Evolutionary conservation across 2,888 invertebrate genomes (phyloP).

Genomic region (Drosophila maculinotata): DNA sequence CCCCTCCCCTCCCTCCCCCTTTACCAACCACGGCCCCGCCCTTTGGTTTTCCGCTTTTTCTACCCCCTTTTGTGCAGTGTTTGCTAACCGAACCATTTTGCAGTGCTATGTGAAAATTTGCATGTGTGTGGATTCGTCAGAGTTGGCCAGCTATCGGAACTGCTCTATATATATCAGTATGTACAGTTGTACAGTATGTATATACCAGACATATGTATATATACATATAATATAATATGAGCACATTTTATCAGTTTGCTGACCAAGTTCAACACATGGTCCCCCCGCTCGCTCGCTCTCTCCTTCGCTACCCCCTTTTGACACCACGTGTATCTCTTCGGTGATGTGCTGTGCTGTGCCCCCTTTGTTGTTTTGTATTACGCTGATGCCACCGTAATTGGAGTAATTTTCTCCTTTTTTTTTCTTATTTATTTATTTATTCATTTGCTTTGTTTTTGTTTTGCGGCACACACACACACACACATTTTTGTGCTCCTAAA

Average conservation of each 20-base stretch:
- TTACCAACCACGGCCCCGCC: not conserved
- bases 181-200: not conserved
- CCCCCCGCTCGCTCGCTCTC: not conserved
- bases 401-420: constrained; percentile 25
- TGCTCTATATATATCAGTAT: constrained; percentile 2
- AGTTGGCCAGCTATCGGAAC: constrained; percentile 15
- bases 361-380: constrained; percentile 20
- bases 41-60: not conserved
- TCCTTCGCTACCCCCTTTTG: not conserved
- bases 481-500: constrained; percentile 13
- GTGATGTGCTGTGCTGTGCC: not conserved
- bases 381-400: constrained; percentile 48
- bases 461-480: no score
- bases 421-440: constrained; percentile 9
- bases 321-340: constrained; percentile 1
- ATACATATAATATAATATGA: not conserved
- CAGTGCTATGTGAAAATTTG: constrained; percentile 66
- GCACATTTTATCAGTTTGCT: constrained; percentile 29
- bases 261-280: constrained; percentile 44
- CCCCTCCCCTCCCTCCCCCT: no score
- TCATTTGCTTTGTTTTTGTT: not conserved
- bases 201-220: not conserved
- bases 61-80: constrained; percentile 2
- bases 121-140: constrained; percentile 38
- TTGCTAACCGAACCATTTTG: constrained; percentile 25